These are phyloP conservation scores for Andrena bucephala DNA, from an alignment of 2,888 invertebrate genomes.

Conservation along the genomic window DNA sequence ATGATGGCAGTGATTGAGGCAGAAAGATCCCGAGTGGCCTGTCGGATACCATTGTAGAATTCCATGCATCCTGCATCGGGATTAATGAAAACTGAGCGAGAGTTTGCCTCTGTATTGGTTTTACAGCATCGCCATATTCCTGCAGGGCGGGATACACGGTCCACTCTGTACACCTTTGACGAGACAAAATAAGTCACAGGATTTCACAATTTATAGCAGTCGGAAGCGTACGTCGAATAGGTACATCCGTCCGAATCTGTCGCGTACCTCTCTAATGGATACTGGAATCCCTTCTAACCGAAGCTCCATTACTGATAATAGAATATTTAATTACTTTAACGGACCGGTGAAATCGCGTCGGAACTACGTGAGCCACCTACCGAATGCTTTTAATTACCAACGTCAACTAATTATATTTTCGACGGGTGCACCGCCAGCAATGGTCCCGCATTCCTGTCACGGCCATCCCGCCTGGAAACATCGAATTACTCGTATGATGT, in stretches of 20 bases:
- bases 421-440: constrained; percentile 9
- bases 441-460: constrained; percentile 45
- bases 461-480: constrained; percentile 50
- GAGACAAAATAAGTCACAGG: not conserved
- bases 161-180: too few relatives aligned
- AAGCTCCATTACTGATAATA: constrained; percentile 25
- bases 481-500: constrained; percentile 63
- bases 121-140: too few relatives aligned
- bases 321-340: constrained; percentile 52
- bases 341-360: constrained; percentile 36
- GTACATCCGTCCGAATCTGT: not conserved
- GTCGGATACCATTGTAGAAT: too few relatives aligned
- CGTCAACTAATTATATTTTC: constrained; percentile 60
- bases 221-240: constrained; percentile 11
- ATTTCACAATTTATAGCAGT: not conserved
- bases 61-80: too few relatives aligned
- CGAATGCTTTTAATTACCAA: constrained; percentile 58
- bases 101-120: too few relatives aligned
- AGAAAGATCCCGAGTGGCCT: too few relatives aligned
- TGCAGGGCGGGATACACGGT: too few relatives aligned
- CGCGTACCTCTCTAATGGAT: constrained; percentile 18
- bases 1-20: too few relatives aligned
- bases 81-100: too few relatives aligned
- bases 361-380: constrained; percentile 48
- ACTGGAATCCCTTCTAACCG: constrained; percentile 3